Evolutionary conservation across 2,888 invertebrate species (phyloP), one percentile per base, ranked within the genome.

Genomic region (Bugula neritina): DNA sequence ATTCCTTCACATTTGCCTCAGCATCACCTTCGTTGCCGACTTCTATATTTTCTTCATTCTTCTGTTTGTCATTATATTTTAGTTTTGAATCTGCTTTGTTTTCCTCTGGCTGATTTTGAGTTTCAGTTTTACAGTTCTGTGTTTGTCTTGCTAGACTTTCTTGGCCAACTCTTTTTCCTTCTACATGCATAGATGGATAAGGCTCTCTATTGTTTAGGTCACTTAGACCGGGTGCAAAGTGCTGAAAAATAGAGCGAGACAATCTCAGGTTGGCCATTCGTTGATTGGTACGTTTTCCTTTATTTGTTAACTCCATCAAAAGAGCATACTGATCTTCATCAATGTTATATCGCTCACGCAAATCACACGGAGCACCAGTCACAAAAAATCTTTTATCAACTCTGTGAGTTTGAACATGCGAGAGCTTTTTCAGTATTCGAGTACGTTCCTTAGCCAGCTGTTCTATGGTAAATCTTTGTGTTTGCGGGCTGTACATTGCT

Each of bases 401-500:
- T 17, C 63, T 25, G 31, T 63, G 63, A 2, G 63, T 25, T n/a
- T 63, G 63, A 27, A 63, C 31, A n/a, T 63, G 27, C 13, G 63
- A 63, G 2, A 63, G 31, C 25, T 27, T 21, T 31, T 31, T 63
- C 27, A 63, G 31, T 31, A 63, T 34, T 31, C 63, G 27, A 13
- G 63, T 63, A 31, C 27, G 27, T 10, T 63, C 31, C 31, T 25
- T 25, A 5, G 63, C 63, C 31, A 63, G 34, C 31, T 63, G 63
- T 31, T 63, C 63, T 27, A 63, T 31, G 29, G 63, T 63, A 31
- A 63, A 63, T 63, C 63, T 21, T 27, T 63, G 63, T 1, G 63
- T 63, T 31, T 63, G 63, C 31, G 63, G 63, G 63, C 63, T 63
- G 27, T 63, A 63, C 63, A 63, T 63, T 3, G 63, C 63, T 13